Evolutionary conservation across 1,140 invertebrate genomes (phyloP).

Genomic region (Drosophila nigromelanica): DNA sequence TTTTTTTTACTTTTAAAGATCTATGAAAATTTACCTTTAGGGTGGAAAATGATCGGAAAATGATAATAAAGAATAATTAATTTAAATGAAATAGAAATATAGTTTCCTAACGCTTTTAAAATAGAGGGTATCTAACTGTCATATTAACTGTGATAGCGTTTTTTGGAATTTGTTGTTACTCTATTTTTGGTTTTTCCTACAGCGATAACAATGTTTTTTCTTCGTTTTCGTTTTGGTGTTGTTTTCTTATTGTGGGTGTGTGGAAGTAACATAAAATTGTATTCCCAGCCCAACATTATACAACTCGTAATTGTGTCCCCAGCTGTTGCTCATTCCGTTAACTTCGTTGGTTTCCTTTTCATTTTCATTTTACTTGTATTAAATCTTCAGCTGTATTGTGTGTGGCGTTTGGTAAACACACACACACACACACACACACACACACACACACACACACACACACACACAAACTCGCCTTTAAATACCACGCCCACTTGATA

Average conservation of each 20-base stretch:
- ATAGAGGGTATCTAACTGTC: not conserved
- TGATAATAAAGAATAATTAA: not conserved
- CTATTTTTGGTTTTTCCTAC: slow-evolving; percentile 38
- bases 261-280: slow-evolving; percentile 41
- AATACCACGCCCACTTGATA: slow-evolving; percentile 12
- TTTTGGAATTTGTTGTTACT: slow-evolving; percentile 25
- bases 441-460: not conserved
- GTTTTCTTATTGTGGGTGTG: not conserved
- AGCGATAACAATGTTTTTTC: slow-evolving; percentile 12
- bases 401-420: not conserved
- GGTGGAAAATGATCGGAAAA: too few relatives aligned
- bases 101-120: too few relatives aligned
- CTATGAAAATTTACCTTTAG: too few relatives aligned
- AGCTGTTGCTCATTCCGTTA: slow-evolving; percentile 36
- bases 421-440: not conserved
- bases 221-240: slow-evolving; percentile 1
- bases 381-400: slow-evolving; percentile 5
- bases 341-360: slow-evolving; percentile 41
- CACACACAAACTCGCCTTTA: not conserved
- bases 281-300: slow-evolving; percentile 2
- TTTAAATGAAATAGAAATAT: too few relatives aligned
- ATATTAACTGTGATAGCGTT: not conserved
- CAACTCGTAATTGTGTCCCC: slow-evolving; percentile 34
- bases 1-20: too few relatives aligned
- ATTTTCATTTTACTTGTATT: slow-evolving; percentile 37